phyloP scores from a whole-genome alignment of 2,888 invertebrate genomes.

The Drosophila mimetica region DNA sequence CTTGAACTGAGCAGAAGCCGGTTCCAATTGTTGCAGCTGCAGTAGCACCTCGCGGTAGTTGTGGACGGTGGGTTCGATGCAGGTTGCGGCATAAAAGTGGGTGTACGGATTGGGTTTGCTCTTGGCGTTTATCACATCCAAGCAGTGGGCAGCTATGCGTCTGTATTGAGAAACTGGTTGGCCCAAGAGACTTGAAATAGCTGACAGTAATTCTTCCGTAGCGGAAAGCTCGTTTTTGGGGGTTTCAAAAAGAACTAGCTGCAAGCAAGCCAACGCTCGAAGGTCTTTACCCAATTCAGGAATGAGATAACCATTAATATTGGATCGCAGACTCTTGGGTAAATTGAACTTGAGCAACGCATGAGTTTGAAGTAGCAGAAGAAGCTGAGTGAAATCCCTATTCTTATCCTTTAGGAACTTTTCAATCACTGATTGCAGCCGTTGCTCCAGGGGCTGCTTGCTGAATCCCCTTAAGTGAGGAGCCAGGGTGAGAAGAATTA shows the following conservation, averaged over 20 bases:
- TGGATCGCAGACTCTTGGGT: slow-evolving; percentile 16
- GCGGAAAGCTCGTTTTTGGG: slow-evolving; percentile 70
- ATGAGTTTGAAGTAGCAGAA: slow-evolving; percentile 62
- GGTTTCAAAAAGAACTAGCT: slow-evolving; percentile 84
- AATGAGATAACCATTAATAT: slow-evolving; percentile 49
- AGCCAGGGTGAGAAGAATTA: slow-evolving; percentile 72
- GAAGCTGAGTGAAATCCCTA: slow-evolving; percentile 31
- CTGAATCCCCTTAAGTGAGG: slow-evolving; percentile 79
- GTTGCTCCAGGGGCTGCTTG: slow-evolving; percentile 44
- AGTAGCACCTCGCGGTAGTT: slow-evolving; percentile 92
- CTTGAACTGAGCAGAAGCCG: slow-evolving; percentile 87
- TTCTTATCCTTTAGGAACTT: slow-evolving; percentile 7
- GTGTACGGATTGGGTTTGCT: slow-evolving; percentile 86
- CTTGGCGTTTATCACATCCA: slow-evolving; percentile 87
- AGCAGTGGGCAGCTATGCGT: slow-evolving; percentile 89
- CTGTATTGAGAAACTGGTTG: slow-evolving; percentile 90
- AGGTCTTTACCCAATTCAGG: slow-evolving; percentile 62
- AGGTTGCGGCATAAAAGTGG: slow-evolving; percentile 89
- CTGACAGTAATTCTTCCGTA: slow-evolving; percentile 68
- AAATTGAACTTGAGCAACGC: slow-evolving; percentile 52
- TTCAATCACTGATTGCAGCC: slow-evolving; percentile 33
- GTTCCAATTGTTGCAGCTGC: slow-evolving; percentile 89
- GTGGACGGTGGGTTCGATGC: slow-evolving; percentile 89
- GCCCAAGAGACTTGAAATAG: slow-evolving; percentile 87
- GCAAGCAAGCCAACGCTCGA: slow-evolving; percentile 78